phyloP scores from a whole-genome alignment of 2,888 invertebrate species.

The Hydraecia micacea region DNA sequence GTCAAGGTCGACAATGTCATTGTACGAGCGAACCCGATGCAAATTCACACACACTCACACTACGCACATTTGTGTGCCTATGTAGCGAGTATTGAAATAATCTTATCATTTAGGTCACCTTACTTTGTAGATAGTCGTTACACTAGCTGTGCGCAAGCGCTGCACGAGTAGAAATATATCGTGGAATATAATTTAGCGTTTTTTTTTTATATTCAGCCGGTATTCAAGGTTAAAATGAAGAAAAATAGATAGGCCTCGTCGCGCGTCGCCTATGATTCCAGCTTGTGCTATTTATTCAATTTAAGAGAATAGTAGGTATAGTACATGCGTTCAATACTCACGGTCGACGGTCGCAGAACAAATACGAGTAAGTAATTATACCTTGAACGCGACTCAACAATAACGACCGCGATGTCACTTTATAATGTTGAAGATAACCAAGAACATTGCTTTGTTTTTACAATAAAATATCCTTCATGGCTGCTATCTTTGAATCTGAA shows the following conservation, averaged over 20 bases:
- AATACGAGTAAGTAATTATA: slow-evolving; percentile 60
- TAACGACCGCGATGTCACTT: slow-evolving; percentile 64
- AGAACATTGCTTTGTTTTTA: slow-evolving; percentile 47
- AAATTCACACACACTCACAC: slow-evolving; percentile 79
- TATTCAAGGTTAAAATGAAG: slow-evolving; percentile 23
- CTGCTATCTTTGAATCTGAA: slow-evolving; percentile 27
- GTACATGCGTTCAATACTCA: slow-evolving; percentile 45
- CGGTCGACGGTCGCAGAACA: slow-evolving; percentile 63
- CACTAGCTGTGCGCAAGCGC: slow-evolving; percentile 70
- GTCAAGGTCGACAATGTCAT: slow-evolving; percentile 90
- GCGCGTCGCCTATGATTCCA: slow-evolving; percentile 18
- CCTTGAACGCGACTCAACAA: slow-evolving; percentile 61
- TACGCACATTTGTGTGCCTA: slow-evolving; percentile 67
- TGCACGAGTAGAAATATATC: slow-evolving; percentile 34
- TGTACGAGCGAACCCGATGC: slow-evolving; percentile 86
- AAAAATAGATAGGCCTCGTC: background rate
- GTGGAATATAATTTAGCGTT: background rate
- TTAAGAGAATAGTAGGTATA: slow-evolving; percentile 22
- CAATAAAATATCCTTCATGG: slow-evolving; percentile 36
- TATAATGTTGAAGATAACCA: slow-evolving; percentile 56
- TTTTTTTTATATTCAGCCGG: slow-evolving; percentile 9
- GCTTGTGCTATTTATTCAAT: slow-evolving; percentile 38
- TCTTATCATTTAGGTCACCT: slow-evolving; percentile 91
- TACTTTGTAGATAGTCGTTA: slow-evolving; percentile 86
- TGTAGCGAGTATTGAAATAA: slow-evolving; percentile 85